phyloP scores from a whole-genome alignment of 2,888 invertebrate species.

The Bellardia pandia region DNA sequence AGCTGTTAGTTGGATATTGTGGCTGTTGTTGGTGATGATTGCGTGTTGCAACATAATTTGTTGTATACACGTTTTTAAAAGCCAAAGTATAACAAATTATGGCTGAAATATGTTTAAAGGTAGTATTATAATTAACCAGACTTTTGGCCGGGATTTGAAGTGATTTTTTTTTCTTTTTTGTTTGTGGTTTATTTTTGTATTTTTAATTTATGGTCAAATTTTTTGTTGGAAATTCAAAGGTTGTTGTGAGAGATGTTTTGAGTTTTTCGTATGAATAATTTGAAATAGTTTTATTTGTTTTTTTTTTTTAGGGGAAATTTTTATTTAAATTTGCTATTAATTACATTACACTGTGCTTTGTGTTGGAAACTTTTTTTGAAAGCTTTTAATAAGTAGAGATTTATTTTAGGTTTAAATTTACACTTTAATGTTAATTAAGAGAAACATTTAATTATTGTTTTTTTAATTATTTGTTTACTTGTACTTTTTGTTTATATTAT shows the following conservation, averaged over 20 bases:
- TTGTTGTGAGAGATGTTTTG: no score
- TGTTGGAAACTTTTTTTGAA: no score
- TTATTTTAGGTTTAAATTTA: background rate
- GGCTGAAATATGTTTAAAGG: constrained; percentile 47
- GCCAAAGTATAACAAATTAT: constrained; percentile 51
- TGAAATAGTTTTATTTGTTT: background rate
- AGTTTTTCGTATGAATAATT: background rate
- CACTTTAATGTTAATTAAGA: no score
- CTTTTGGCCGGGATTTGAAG: constrained; percentile 17
- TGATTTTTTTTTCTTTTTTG: background rate
- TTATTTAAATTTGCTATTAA: background rate
- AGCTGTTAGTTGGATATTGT: constrained; percentile 6
- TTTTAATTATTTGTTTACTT: background rate
- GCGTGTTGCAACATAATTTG: constrained; percentile 69
- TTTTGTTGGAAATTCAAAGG: background rate
- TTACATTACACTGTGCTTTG: no score
- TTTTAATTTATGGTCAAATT: constrained; percentile 21
- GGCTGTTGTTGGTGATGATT: constrained; percentile 43
- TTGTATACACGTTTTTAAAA: constrained; percentile 43
- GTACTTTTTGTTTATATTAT: no score
- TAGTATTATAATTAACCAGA: constrained; percentile 47
- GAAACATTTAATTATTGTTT: background rate
- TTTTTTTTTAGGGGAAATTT: background rate
- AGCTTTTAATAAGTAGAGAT: no score
- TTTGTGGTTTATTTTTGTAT: background rate